These are phyloP conservation scores for Cranoglanis bouderius DNA, from an alignment of 2,113 vertebrate species.

Conservation along the genomic window DNA sequence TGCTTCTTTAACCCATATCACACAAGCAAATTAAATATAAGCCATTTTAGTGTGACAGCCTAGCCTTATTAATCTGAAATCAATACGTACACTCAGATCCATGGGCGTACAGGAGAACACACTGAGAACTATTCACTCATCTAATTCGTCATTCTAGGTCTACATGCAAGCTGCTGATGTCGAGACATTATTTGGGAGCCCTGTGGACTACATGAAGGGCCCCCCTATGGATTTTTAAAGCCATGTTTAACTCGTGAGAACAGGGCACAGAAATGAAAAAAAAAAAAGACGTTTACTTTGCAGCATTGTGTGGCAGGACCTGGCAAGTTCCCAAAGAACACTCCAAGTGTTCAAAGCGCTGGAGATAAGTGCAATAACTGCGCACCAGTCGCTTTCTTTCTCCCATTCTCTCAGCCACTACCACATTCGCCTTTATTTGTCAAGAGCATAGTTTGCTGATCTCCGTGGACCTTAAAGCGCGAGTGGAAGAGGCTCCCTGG, in stretches of 20 bases:
- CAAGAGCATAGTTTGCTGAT: slow-evolving; percentile 65
- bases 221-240: slow-evolving; percentile 36
- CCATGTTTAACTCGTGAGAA: slow-evolving; percentile 32
- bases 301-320: slow-evolving; percentile 56
- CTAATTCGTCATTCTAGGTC: background rate
- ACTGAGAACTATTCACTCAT: background rate
- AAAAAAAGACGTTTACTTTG: slow-evolving; percentile 36
- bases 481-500: background rate
- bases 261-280: background rate
- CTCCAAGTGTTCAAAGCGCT: slow-evolving; percentile 66
- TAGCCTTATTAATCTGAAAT: background rate
- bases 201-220: background rate
- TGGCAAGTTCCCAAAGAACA: slow-evolving; percentile 72
- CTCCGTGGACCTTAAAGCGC: slow-evolving; percentile 62
- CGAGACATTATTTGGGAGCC: background rate
- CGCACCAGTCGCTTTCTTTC: background rate
- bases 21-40: background rate
- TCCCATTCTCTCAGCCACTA: slow-evolving; percentile 31
- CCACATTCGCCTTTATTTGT: slow-evolving; percentile 65
- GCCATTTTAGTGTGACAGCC: background rate
- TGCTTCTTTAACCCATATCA: background rate
- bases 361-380: slow-evolving; percentile 39
- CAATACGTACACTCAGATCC: background rate
- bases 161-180: background rate
- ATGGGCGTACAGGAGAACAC: background rate